These are phyloP conservation scores for Apodemus agrarius DNA, from an alignment of 2,797 vertebrate genomes.

Conservation along the genomic window DNA sequence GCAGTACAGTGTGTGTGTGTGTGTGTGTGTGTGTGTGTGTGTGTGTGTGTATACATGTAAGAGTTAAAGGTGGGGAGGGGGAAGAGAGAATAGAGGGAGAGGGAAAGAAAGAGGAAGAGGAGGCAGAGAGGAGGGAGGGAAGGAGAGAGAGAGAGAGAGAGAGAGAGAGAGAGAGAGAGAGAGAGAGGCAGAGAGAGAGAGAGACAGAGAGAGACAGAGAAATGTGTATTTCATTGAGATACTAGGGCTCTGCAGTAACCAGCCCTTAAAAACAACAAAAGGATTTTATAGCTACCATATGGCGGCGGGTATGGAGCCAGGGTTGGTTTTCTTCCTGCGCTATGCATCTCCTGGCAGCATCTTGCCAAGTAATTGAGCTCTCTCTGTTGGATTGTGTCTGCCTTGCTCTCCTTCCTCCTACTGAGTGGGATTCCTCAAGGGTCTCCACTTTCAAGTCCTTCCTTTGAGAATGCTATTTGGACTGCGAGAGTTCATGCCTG, in stretches of 20 bases:
- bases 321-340: conserved; percentile 72
- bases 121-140: neutral
- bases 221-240: conserved; percentile 20
- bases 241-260: conserved; percentile 13
- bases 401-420: conserved; percentile 42
- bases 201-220: neutral
- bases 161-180: neutral
- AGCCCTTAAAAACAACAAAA: neutral
- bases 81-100: neutral
- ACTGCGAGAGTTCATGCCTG: conserved; percentile 47
- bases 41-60: neutral
- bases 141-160: too few species aligned
- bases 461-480: conserved; percentile 18
- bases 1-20: neutral
- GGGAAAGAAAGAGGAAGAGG: neutral
- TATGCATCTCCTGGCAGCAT: conserved; percentile 64
- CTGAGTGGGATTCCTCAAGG: neutral
- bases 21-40: too few species aligned
- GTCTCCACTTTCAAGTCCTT: conserved; percentile 2
- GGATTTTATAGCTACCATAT: conserved; percentile 60
- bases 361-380: conserved; percentile 69
- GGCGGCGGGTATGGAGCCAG: conserved; percentile 61
- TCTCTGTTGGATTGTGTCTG: conserved; percentile 71
- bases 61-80: neutral
- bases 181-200: conserved; percentile 6